Evolutionary conservation across 2,888 invertebrate species (phyloP), one percentile per base, ranked within the genome.

Genomic region (Neoscelio sp.): DNA sequence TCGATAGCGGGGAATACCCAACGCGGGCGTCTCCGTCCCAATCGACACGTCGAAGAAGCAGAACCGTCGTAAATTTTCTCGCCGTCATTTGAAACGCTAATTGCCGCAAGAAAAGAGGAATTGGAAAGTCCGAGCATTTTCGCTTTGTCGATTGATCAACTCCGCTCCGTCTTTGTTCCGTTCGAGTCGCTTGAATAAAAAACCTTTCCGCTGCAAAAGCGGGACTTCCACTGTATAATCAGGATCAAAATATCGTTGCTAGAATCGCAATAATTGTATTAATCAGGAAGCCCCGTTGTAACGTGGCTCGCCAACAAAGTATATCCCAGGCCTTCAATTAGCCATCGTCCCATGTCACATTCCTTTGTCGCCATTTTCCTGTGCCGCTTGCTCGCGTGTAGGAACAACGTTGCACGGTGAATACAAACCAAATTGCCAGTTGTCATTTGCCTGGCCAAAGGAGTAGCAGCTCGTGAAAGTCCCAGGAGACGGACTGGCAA

Each of bases 301-400:
- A 67, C 54, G n/a, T 23, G 35, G 28, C 40, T 42, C 12, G 35
- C 35, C 46, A 62, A 52, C 71, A 44, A 54, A 73, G 46, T 54
- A 44, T 38, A n/a, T 38, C 23, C 28, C 28, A 73, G 46, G 26
- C 73, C 64, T 64, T 73, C 56, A 73, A 73, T 64, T 64, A 73
- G 65, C 50, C 67, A 28, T 54, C 76, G 35, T 75, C 70, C 62
- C 76, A 64, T 70, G 64, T 77, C 70, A 70, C 56, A 68, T 77
- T 64, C 70, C 76, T 70, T 77, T 77, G 70, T 68, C 76, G 56
- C 50, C 70, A 60, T 75, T 75, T 75, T 58, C 42, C 74, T 52
- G 75, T 62, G 54, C 46, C 42, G 58, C 38, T 71, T 58, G 48
- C 65, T 68, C 44, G 42, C 64, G 42, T 54, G 58, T 40, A 64